Base-by-base conservation (phyloP, 2,888 invertebrate species). In the Dorcus hopei region DNA sequence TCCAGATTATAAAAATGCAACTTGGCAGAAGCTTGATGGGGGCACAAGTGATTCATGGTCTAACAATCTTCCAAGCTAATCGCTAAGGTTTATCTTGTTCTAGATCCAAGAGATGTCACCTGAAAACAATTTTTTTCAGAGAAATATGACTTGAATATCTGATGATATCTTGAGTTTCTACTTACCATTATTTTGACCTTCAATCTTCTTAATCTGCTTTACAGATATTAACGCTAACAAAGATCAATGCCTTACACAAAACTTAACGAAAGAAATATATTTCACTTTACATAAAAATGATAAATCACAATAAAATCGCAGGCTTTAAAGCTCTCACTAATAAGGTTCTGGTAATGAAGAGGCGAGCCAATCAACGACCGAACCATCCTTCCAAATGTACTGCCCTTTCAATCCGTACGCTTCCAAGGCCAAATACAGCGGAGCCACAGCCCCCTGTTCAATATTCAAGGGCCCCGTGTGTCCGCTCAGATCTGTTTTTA, bases 401-500 rank as follows among this genome's bases (percentile, higher is more conserved):
- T 83, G 75, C 1, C 89, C 89, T 58, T 80, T 80, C 2, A 87
- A 81, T 8, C 45, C 49, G 38, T 78, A 68, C 0, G 87, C 85
- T 7, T 88, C 81, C 3, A 89, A 73, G 49, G 89, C 84, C 6
- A 85, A 72, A 67, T 84, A 87, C 0, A 87, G 70, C 1, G 88
- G 81, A 69, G 87, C 77, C 77, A 80, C 74, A 83, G 77, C 23
- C 84, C 88, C 59, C 73, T 82, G 70, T 49, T 86, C 86, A 9
- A 82, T 80, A 1, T 81, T 81, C n/a, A 85, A 74, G 0, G 74
- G 70, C 0, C 87, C 91, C 43, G 40, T 57, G 39, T 57, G 60
- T 26, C 84, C 85, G 0, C 85, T 80, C 90, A 92, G 87, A 68
- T 91, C 90, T 0, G 91, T 92, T 63, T 82, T 82, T 0, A 91